Base-by-base conservation (phyloP, 2,113 vertebrate genomes). In the Leuciscus idus region DNA sequence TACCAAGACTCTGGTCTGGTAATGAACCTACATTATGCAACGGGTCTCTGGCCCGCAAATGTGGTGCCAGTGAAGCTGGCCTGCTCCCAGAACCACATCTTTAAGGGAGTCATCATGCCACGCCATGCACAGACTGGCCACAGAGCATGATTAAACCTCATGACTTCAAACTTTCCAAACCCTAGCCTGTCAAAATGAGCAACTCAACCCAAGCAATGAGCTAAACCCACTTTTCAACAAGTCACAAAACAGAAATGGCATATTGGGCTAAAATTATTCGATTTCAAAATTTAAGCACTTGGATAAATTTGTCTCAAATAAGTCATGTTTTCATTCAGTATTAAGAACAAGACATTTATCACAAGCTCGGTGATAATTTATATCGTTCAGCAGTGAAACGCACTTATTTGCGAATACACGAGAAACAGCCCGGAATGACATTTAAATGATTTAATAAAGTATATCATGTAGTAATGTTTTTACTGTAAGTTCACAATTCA, bases 101-200 rank as follows among this genome's bases (percentile, higher is more conserved):
- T 89, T 89, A 88, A 89, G 50, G 87, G 79, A 85, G 89, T 43
- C 81, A 87, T 88, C 89, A 89, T 90, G 90, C 90, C 88, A 90
- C 83, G 89, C 89, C 88, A 88, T 89, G 87, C 89, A 90, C 84
- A 87, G 83, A 84, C 87, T 62, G 68, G 82, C 88, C 86, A 66
- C 87, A 90, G 85, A 84, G 86, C 87, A 89, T 89, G 88, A 90
- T 90, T 91, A 91, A 88, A 89, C 87, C 88, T 90, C 91, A 90
- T 92, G 89, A 92, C 90, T 89, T 92, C 90, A 91, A 88, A 90
- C 88, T 92, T 92, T 92, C 90, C 91, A 87, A 88, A 91, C 55
- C 83, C 84, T 84, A 33, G 88, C 77, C 86, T 87, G 90, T 90
- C 88, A 89, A 86, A 89, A 72, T 62, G 81, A 86, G 89, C 89